phyloP scores from a whole-genome alignment of 2,888 invertebrate genomes.

The Dichetophora obliterata region DNA sequence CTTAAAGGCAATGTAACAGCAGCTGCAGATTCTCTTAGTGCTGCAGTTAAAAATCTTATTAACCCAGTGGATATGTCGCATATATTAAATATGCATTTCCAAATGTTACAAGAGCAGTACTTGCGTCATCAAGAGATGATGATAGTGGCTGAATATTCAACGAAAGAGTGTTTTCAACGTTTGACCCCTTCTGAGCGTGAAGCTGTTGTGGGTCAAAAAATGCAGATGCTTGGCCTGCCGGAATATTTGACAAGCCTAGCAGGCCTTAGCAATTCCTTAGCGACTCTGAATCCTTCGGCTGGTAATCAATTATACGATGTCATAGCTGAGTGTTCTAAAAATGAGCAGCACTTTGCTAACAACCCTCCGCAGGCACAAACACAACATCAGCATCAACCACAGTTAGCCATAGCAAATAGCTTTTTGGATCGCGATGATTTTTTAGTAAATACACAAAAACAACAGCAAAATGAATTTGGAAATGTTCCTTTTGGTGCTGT shows the following conservation, averaged over 20 bases:
- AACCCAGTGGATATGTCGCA: slow-evolving; percentile 59
- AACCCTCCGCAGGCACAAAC: slow-evolving; percentile 39
- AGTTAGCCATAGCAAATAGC: slow-evolving; percentile 14
- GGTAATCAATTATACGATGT: slow-evolving; percentile 60
- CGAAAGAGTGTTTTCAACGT: slow-evolving; percentile 63
- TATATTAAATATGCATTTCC: slow-evolving; percentile 63
- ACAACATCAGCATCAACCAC: slow-evolving; percentile 47
- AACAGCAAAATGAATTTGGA: slow-evolving; percentile 37
- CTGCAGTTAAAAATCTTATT: slow-evolving; percentile 59
- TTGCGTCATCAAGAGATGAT: slow-evolving; percentile 64
- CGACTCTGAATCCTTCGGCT: slow-evolving; percentile 60
- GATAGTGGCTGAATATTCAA: slow-evolving; percentile 59
- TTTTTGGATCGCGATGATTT: slow-evolving; percentile 54
- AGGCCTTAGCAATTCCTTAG: slow-evolving; percentile 61
- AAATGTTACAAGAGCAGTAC: slow-evolving; percentile 65
- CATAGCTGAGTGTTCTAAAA: slow-evolving; percentile 59
- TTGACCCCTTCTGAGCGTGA: slow-evolving; percentile 61
- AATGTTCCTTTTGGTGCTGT: slow-evolving; percentile 22
- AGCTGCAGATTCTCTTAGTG: slow-evolving; percentile 60
- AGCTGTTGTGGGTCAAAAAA: slow-evolving; percentile 61
- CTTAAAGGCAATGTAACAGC: slow-evolving; percentile 62
- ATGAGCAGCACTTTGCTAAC: slow-evolving; percentile 54
- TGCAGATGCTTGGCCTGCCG: slow-evolving; percentile 62
- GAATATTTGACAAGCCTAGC: slow-evolving; percentile 64
- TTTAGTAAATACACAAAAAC: slow-evolving; percentile 51